Percentiles rank a stretch among this genome's conserved stretches.
Conservation (phyloP, 2,113 vertebrate species). For the Rhombomys opimus region DNA sequence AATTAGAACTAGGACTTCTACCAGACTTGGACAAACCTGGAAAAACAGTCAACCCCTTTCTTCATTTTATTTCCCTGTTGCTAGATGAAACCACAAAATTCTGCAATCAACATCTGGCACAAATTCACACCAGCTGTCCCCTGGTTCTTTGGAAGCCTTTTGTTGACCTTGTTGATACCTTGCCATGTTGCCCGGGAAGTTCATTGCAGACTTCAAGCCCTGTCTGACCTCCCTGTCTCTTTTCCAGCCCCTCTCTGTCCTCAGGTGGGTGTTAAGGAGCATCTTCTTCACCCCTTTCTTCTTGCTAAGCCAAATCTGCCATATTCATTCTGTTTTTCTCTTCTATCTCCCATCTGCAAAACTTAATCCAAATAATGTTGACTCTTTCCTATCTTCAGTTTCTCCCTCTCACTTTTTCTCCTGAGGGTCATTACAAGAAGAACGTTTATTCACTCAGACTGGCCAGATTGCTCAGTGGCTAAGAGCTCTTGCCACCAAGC, state of each 20-base stretch:
- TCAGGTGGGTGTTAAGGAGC: background rate
- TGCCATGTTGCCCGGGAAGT: background rate
- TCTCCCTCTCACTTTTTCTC: background rate
- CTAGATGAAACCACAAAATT: background rate
- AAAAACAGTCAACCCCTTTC: background rate
- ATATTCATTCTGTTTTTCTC: background rate
- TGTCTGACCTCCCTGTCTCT: background rate
- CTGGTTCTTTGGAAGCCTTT: background rate
- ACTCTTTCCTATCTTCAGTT: background rate
- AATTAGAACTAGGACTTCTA: background rate
- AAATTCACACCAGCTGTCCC: background rate
- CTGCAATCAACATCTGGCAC: background rate
- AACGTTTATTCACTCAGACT: background rate
- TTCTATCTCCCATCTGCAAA: background rate
- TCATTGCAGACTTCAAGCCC: background rate
- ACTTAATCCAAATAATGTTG: background rate
- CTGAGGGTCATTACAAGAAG: background rate
- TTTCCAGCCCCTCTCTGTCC: background rate
- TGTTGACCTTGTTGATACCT: background rate
- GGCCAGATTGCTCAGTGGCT: background rate
- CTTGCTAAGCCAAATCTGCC: background rate
- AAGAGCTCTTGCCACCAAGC: background rate
- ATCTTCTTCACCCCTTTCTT: background rate
- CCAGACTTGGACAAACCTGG: background rate
- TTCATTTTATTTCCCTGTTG: background rate